A percentile compares a stretch with the other conserved stretches of the same genome.
phyloP scores from a whole-genome alignment of 2,113 vertebrate genomes.

The Tyrannus savana region DNA sequence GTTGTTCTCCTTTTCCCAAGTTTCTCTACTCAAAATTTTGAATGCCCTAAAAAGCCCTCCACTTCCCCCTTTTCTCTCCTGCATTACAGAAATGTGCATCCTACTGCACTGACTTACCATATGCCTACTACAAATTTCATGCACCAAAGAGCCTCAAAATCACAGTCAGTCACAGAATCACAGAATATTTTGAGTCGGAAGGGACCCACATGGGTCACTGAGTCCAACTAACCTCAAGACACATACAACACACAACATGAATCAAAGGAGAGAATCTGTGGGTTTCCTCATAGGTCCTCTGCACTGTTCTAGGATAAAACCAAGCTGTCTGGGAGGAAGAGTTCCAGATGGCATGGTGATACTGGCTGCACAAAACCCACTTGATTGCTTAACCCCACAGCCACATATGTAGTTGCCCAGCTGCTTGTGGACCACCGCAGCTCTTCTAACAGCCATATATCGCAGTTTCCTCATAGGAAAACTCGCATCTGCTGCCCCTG shows the following conservation, averaged over 20 bases:
- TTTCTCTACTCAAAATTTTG: neutral
- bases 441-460: neutral
- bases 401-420: rapidly evolving
- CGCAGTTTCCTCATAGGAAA: neutral
- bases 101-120: neutral
- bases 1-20: neutral
- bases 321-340: neutral
- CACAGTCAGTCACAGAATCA: neutral
- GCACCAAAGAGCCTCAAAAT: neutral
- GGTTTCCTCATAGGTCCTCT: neutral
- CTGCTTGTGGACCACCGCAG: neutral
- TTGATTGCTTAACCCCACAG: neutral
- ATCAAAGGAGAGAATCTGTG: neutral
- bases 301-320: neutral
- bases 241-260: neutral
- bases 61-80: neutral
- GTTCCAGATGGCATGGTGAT: neutral
- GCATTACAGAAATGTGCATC: neutral
- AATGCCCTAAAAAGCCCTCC: neutral
- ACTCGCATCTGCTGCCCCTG: neutral
- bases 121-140: neutral
- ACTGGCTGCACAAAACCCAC: neutral
- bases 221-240: neutral
- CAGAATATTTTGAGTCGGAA: neutral
- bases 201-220: neutral